Evolutionary conservation across 2,888 invertebrate species (phyloP), one percentile per base, ranked within the genome.

Genomic region (Carterocephalus palaemon): DNA sequence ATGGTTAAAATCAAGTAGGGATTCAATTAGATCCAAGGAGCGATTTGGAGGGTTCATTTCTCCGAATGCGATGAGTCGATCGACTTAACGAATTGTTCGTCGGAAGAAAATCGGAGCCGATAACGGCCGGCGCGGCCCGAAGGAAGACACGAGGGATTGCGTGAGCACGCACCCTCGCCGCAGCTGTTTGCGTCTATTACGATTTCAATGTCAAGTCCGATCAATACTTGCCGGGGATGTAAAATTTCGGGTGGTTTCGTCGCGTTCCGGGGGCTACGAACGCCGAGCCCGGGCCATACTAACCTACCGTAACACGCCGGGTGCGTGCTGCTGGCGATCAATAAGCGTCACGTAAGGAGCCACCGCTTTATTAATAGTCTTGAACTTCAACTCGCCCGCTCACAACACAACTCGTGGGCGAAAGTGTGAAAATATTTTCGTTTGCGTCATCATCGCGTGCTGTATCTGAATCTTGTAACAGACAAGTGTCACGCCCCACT

Each of bases 141-240:
- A 46, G 52, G 56, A 45, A 43, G 33, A 36, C 38, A 57, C 59
- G 64, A 62, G 64, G 70, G 60, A 59, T 74, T 70, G 77, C 75
- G 71, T 75, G 57, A 70, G 66, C 70, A 75, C 81, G 75, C 80
- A 74, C 81, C 81, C 81, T 70, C 63, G 59, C 67, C 74, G 75
- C 86, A 85, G 86, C 85, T 84, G 86, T 82, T 86, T 74, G 75
- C 75, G 72, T 78, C 77, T 77, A 81, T 79, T 75, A 72, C 78
- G 66, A 79, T 83, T 88, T 84, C 86, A 87, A 87, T 85, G 86
- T 87, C 88, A 86, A 84, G 83, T 71, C 70, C 84, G 86, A 88
- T 87, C 88, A 82, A 87, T 87, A 87, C 65, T 63, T 61, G 69
- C 75, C 76, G 74, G 80, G 84, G 80, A 77, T 76, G 83, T 82